Percentiles rank a stretch among this genome's conserved stretches.
Conservation (phyloP, 2,888 invertebrate species). For the Ichneumoninae sp. region DNA sequence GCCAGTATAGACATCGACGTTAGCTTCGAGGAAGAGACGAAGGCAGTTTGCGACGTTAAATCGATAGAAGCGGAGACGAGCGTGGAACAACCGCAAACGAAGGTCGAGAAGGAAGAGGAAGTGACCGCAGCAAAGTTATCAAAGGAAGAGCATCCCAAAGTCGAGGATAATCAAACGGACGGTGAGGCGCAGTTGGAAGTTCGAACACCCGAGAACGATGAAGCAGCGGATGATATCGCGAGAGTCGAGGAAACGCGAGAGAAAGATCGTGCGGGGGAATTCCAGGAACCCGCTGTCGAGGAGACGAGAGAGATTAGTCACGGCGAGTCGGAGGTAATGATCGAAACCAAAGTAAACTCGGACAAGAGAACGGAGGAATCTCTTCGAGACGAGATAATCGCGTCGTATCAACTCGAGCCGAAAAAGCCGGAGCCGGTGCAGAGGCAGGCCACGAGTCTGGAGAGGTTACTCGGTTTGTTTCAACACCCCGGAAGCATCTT, state of each 20-base stretch:
- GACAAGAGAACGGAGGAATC: constrained; percentile 38
- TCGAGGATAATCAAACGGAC: constrained; percentile 48
- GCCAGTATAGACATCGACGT: constrained; percentile 50
- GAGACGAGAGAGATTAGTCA: constrained; percentile 1
- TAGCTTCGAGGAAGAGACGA: constrained; percentile 24
- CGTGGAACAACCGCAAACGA: neutral
- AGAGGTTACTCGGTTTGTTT: constrained; percentile 88
- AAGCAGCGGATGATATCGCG: neutral
- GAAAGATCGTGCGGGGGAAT: neutral
- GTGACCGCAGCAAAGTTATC: neutral
- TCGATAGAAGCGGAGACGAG: neutral
- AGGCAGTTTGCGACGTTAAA: neutral
- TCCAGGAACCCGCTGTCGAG: neutral
- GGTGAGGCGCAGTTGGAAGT: neutral
- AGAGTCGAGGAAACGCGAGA: neutral
- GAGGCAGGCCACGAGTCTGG: constrained; percentile 86
- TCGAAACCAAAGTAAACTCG: constrained; percentile 48
- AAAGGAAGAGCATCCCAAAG: constrained; percentile 25
- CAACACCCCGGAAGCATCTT: constrained; percentile 88
- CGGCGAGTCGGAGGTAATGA: neutral
- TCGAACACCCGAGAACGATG: neutral
- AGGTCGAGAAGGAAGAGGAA: constrained; percentile 15
- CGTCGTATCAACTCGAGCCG: constrained; percentile 34
- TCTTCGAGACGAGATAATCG: constrained; percentile 45
- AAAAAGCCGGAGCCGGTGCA: constrained; percentile 56